Evolutionary conservation across 2,888 invertebrate species (phyloP).

Genomic region (Podabrus alpinus): DNA sequence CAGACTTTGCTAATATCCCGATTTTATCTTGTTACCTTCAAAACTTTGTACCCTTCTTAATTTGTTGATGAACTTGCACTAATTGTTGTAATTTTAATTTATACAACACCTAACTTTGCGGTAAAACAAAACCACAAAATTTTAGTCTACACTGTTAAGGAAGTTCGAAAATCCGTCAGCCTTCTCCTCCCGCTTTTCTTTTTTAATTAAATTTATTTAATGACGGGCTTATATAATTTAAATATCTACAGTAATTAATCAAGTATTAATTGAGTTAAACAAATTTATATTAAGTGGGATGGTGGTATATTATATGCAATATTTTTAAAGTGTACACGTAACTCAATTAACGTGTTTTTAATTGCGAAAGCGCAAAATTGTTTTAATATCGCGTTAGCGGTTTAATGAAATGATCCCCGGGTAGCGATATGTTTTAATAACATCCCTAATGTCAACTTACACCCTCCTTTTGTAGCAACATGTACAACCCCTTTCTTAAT

Average conservation of each 20-base stretch:
- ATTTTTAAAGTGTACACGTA: conserved; percentile 29
- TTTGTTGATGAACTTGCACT: conserved; percentile 40
- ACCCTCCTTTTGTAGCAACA: conserved; percentile 18
- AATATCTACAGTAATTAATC: background rate
- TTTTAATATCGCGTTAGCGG: conserved; percentile 38
- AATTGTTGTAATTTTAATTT: conserved; percentile 45
- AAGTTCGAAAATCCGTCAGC: background rate
- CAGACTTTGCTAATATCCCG: conserved; percentile 28
- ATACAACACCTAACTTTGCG: conserved; percentile 26
- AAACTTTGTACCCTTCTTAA: conserved; percentile 33
- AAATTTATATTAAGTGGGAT: background rate
- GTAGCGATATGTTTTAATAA: conserved; percentile 41
- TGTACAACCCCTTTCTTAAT: conserved; percentile 26
- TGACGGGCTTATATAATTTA: background rate
- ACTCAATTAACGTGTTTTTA: conserved; percentile 44
- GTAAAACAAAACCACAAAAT: background rate
- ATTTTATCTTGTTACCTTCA: conserved; percentile 8
- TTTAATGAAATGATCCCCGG: conserved; percentile 40
- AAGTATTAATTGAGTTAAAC: background rate
- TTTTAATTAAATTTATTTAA: background rate
- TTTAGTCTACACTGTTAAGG: conserved; percentile 11
- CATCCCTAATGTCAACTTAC: conserved; percentile 36
- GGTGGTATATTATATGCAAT: background rate
- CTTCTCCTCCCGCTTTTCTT: background rate
- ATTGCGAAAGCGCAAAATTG: conserved; percentile 37